Base-by-base conservation (phyloP, 2,113 vertebrate genomes). In the Oryzias javanicus region DNA sequence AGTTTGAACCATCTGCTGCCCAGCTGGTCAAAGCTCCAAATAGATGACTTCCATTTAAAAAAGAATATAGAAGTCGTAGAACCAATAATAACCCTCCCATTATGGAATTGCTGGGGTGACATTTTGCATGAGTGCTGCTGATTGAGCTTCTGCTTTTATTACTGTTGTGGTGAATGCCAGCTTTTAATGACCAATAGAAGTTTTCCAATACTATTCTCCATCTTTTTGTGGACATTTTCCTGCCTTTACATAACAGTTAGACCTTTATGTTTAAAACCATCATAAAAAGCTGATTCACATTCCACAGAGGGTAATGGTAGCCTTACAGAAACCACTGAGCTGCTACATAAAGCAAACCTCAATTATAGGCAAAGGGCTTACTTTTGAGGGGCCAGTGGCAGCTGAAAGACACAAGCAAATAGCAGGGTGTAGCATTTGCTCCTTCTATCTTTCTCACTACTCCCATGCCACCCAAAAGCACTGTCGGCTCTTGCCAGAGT, bases 341-440 rank as follows among this genome's bases (percentile, higher is more conserved):
- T 79, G 80, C 83, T 88, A 76, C 81, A 86, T 47, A 71, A 74
- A 84, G 82, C 47, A 62, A 54, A 29, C 78, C 78, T 85, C 75
- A 90, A 91, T 90, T 91, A 90, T 60, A 89, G 88, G 84, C 87
- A 86, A 79, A 80, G 69, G 73, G 71, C 70, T 78, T 69, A 48
- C 80, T 82, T 83, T 79, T 19, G 29, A 70, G 80, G 84, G 78
- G 70, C 74, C 67, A 76, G 77, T 82, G 71, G 76, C 46, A 55
- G 59, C 62, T 60, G 68, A 40, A 55, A 64, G 68, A 71, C 42
- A 15, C 46, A 58, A 55, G 74, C 16, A 69, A 82, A 84, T 82
- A 68, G 79, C 80, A 86, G 89, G 88, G 89, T 89, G 86, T 86
- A 88, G 89, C 67, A 63, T 86, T 82, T 72, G 72, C 66, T 83